Evolutionary conservation across 64 coral and sea anemone species (phyloP).

Genomic region (Montipora capricornis): DNA sequence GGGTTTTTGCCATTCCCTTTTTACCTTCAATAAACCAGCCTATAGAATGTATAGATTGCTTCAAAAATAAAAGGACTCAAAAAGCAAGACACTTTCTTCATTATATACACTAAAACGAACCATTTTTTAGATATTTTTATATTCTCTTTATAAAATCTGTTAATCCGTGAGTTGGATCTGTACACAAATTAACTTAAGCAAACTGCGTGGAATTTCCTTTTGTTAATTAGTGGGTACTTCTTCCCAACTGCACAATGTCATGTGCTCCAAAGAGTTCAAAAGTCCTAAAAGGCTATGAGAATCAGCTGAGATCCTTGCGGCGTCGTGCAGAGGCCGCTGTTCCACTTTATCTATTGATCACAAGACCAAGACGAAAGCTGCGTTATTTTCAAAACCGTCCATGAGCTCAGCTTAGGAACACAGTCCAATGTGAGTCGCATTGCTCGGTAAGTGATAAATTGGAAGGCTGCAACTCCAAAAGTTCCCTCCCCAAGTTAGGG

Average conservation of each 20-base stretch:
- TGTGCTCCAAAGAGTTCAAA: background rate
- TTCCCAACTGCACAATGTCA: background rate
- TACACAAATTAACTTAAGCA: too few relatives aligned
- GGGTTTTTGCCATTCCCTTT: too few relatives aligned
- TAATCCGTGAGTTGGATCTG: too few relatives aligned
- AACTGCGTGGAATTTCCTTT: background rate
- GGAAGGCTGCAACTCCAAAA: background rate
- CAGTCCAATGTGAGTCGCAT: background rate
- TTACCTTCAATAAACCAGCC: too few relatives aligned
- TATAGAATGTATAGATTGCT: too few relatives aligned
- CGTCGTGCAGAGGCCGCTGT: background rate
- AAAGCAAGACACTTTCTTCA: too few relatives aligned
- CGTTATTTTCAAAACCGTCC: background rate
- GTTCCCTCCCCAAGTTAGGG: too few relatives aligned
- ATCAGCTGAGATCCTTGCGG: background rate
- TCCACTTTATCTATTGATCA: background rate
- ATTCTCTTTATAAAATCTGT: too few relatives aligned
- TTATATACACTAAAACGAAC: too few relatives aligned
- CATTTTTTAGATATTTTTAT: too few relatives aligned
- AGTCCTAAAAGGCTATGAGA: background rate
- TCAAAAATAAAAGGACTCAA: too few relatives aligned
- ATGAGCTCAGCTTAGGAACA: background rate
- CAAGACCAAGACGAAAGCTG: background rate
- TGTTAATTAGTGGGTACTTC: background rate
- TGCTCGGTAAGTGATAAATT: background rate